Base-by-base conservation (phyloP, 2,888 invertebrate species). In the Pristionchus japonicus region DNA sequence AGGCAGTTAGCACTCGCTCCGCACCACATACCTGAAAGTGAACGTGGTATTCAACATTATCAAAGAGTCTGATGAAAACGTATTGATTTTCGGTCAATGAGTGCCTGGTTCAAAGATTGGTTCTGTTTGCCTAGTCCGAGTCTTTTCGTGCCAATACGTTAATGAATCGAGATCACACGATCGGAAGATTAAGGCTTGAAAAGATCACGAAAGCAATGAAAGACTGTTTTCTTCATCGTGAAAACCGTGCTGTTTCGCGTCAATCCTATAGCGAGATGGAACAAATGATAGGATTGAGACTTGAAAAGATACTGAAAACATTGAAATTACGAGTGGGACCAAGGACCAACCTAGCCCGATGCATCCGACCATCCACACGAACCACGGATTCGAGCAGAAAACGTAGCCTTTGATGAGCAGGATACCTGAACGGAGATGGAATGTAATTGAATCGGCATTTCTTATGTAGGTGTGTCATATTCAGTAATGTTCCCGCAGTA, bases 21-120 rank as follows among this genome's bases (percentile, higher is more conserved):
- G 17, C 85, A 85, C 85, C 85, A 85, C 57, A 85, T 64, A 3
- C 85, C 85, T 61, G 84, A n/a, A 61, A n/a, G 20, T n/a, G n/a
- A n/a, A n/a, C n/a, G n/a, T n/a, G n/a, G n/a, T n/a, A n/a, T n/a
- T n/a, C n/a, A n/a, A n/a, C n/a, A n/a, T n/a, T n/a, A n/a, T n/a
- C n/a, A n/a, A n/a, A n/a, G n/a, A n/a, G n/a, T n/a, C n/a, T n/a
- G n/a, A n/a, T n/a, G n/a, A n/a, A n/a, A 57, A 7, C 4, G 17
- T 57, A 4, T 57, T 57, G n/a, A 57, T 57, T 15, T 7, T n/a
- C 57, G 40, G 40, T 37, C 43, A 40, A 43, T 6, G 20, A 13
- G 20, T 40, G 31, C 3, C 43, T 43, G n/a, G n/a, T n/a, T n/a
- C n/a, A n/a, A n/a, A n/a, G n/a, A n/a, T n/a, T n/a, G n/a, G n/a